These are phyloP conservation scores for Germaria angustata DNA, from an alignment of 2,888 invertebrate genomes.

Conservation along the genomic window DNA sequence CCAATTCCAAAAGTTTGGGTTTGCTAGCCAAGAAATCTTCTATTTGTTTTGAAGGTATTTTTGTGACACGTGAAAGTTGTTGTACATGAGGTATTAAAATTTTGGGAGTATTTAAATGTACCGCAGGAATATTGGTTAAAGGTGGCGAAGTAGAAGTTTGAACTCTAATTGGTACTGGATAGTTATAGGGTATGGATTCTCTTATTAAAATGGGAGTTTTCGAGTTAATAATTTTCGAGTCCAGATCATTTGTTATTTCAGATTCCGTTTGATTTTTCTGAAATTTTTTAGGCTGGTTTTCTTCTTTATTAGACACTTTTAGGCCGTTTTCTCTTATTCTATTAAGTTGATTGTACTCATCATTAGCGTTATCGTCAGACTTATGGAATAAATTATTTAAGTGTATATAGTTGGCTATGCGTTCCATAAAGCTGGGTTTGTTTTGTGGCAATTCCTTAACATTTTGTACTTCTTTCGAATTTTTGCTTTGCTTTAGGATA, in stretches of 20 bases:
- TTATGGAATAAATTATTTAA: constrained; percentile 71
- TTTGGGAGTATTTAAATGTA: constrained; percentile 73
- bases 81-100: constrained; percentile 69
- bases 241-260: not conserved
- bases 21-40: constrained; percentile 71
- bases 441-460: constrained; percentile 18
- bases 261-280: constrained; percentile 18
- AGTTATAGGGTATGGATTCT: constrained; percentile 73
- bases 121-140: constrained; percentile 11
- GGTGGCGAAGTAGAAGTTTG: constrained; percentile 18
- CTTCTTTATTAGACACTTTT: constrained; percentile 3
- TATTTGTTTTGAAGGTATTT: constrained; percentile 70
- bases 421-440: constrained; percentile 69
- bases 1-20: constrained; percentile 73
- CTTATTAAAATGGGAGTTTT: constrained; percentile 67
- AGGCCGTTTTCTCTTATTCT: constrained; percentile 42
- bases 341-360: constrained; percentile 2
- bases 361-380: not conserved
- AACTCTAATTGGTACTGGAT: constrained; percentile 73
- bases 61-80: constrained; percentile 70
- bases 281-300: not conserved
- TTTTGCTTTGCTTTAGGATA: constrained; percentile 52
- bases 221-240: not conserved
- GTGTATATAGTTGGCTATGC: constrained; percentile 70
- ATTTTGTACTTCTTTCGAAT: constrained; percentile 53